Evolutionary conservation across 2,797 vertebrate species (phyloP).

Genomic region (Argya squamiceps): DNA sequence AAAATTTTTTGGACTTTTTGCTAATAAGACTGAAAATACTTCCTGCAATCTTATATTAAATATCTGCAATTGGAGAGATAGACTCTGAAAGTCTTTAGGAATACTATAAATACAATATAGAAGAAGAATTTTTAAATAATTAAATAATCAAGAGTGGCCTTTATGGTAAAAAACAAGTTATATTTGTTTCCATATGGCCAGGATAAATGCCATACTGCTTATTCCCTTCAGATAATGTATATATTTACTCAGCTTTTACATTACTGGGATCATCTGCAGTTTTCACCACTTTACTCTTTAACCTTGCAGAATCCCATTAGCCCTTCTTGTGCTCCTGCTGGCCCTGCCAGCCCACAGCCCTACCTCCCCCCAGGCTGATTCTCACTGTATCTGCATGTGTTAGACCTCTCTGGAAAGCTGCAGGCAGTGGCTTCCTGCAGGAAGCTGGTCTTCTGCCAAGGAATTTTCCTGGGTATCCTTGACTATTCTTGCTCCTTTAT

Average conservation of each 20-base stretch:
- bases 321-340: background rate
- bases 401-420: background rate
- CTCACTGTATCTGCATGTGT: background rate
- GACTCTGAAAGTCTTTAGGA: background rate
- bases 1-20: background rate
- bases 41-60: background rate
- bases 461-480: conserved; percentile 35
- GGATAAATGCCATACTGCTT: conserved; percentile 26
- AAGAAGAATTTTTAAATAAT: background rate
- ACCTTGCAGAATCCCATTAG: background rate
- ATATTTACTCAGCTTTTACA: background rate
- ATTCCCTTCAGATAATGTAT: conserved; percentile 33
- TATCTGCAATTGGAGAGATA: background rate
- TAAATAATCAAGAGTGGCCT: conserved; percentile 32
- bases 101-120: conserved; percentile 44
- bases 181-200: conserved; percentile 63
- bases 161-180: conserved; percentile 46
- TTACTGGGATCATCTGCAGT: background rate
- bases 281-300: background rate
- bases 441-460: conserved; percentile 42
- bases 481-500: background rate
- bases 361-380: background rate
- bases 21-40: background rate
- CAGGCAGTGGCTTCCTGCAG: background rate
- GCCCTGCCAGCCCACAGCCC: background rate